A percentile compares a stretch with the other conserved stretches of the same genome.
Evolutionary conservation across 2,888 invertebrate genomes (phyloP).

Genomic region (Morpho helenor): DNA sequence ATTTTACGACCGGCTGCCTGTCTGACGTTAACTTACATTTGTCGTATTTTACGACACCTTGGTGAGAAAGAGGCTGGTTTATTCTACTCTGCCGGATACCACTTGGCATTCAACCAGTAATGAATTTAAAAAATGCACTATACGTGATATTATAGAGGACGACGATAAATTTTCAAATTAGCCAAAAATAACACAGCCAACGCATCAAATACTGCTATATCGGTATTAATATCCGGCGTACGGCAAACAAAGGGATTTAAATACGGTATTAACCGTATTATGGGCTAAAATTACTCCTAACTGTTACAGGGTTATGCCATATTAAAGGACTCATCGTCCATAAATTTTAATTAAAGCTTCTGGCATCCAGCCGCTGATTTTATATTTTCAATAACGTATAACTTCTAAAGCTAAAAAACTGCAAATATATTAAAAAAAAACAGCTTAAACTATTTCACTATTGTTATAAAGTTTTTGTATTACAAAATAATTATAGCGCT

Average conservation of each 20-base stretch:
- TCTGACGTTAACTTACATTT: too few species aligned
- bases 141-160: too few species aligned
- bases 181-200: constrained; percentile 2
- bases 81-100: too few species aligned
- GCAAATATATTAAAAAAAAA: too few species aligned
- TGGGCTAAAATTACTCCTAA: constrained; percentile 37
- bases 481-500: background rate
- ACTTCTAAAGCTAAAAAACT: too few species aligned
- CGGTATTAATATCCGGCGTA: constrained; percentile 29
- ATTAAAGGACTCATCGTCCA: constrained; percentile 31
- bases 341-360: constrained; percentile 66
- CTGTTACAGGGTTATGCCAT: constrained; percentile 15
- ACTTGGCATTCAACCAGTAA: too few species aligned
- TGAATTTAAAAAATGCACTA: too few species aligned
- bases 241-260: constrained; percentile 47
- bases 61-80: too few species aligned
- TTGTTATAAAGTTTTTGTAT: background rate
- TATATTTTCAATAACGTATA: constrained; percentile 6
- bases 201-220: constrained; percentile 11
- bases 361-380: constrained; percentile 43
- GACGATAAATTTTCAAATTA: too few species aligned
- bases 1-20: too few species aligned
- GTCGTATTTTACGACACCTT: too few species aligned
- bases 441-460: too few species aligned
- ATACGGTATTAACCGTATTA: constrained; percentile 26